A percentile compares a stretch with the other conserved stretches of the same genome.
phyloP scores from a whole-genome alignment of 2,113 vertebrate genomes.

The Nycticebus coucang region DNA sequence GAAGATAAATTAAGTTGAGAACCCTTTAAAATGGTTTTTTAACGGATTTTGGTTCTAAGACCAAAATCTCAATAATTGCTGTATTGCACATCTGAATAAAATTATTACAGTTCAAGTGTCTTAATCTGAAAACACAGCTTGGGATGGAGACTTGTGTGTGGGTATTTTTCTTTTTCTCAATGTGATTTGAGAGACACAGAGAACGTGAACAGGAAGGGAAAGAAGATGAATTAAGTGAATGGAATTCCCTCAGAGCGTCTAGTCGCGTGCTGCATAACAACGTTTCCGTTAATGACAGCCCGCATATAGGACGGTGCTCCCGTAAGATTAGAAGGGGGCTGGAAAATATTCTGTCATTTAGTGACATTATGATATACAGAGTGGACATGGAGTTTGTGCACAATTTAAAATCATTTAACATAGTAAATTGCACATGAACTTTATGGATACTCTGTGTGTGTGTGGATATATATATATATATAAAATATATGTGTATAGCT shows the following conservation, averaged over 20 bases:
- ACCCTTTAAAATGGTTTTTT: no score
- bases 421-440: no score
- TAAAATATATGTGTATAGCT: no score
- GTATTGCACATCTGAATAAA: not conserved
- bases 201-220: not conserved
- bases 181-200: not conserved
- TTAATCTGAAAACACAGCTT: not conserved
- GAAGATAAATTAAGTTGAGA: not conserved
- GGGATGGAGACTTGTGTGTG: not conserved
- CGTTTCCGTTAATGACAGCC: not conserved
- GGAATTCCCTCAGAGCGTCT: not conserved
- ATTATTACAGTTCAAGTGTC: not conserved
- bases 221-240: not conserved
- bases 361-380: not conserved
- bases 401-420: no score
- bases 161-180: not conserved
- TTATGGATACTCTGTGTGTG: no score
- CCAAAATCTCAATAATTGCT: not conserved
- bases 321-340: not conserved
- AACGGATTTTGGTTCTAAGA: not conserved
- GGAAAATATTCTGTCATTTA: not conserved
- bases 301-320: not conserved
- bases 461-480: no score
- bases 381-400: no score
- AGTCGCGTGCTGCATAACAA: not conserved